A percentile compares a stretch with the other conserved stretches of the same genome.
These are phyloP conservation scores for Brachionus koreanus DNA, from an alignment of 1,140 invertebrate species.

Conservation along the genomic window DNA sequence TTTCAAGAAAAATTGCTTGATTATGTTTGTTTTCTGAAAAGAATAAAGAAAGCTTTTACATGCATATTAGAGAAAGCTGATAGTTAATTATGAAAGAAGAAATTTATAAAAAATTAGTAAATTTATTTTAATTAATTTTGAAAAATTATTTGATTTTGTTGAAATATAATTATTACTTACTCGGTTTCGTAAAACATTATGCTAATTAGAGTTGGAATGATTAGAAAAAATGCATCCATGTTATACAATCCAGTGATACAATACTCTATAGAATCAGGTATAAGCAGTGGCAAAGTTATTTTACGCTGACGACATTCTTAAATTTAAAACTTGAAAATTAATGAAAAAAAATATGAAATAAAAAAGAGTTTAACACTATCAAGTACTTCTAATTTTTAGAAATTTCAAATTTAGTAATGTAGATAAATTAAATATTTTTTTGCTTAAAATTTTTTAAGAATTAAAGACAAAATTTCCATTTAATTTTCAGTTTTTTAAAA, in stretches of 20 bases:
- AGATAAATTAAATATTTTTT: background rate
- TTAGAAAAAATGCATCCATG: constrained; percentile 25
- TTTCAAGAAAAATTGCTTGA: too few relatives aligned
- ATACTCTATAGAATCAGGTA: constrained; percentile 28
- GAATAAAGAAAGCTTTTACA: too few relatives aligned
- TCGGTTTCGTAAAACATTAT: constrained; percentile 39
- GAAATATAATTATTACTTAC: background rate
- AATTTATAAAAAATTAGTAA: too few relatives aligned
- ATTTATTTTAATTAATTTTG: background rate
- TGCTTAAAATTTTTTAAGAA: background rate
- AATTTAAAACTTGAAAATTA: background rate
- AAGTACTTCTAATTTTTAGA: too few relatives aligned
- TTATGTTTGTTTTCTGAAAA: too few relatives aligned
- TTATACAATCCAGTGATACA: constrained; percentile 37
- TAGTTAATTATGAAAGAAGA: too few relatives aligned
- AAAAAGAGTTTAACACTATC: too few relatives aligned
- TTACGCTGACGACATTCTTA: background rate
- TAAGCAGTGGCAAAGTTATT: constrained; percentile 4
- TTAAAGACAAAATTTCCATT: too few relatives aligned
- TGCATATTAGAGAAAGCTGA: too few relatives aligned
- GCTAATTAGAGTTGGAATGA: constrained; percentile 23
- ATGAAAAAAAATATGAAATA: background rate
- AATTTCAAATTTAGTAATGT: too few relatives aligned
- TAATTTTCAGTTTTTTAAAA: too few relatives aligned
- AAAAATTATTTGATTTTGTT: background rate